phyloP scores from a whole-genome alignment of 53 echinoderm and acorn worm species.

The Actinopyga echinites region DNA sequence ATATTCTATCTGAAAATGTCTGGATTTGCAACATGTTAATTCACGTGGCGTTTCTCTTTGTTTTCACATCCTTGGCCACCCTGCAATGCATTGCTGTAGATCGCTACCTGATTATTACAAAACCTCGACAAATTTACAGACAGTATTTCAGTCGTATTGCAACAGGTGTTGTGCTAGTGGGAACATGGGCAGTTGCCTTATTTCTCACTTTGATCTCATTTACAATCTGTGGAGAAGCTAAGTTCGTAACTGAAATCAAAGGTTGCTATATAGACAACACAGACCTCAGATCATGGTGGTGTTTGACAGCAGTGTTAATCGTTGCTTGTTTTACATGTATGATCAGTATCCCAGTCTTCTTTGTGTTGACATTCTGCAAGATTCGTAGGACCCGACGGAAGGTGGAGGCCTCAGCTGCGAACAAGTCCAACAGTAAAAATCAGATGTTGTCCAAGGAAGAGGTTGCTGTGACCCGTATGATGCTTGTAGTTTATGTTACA shows the following conservation, averaged over 20 bases:
- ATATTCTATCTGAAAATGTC: not conserved
- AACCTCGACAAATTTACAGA: constrained; percentile 2
- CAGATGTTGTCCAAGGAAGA: not conserved
- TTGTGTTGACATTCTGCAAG: constrained; percentile 29
- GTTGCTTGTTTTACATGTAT: constrained; percentile 14
- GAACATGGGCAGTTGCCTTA: constrained; percentile 4
- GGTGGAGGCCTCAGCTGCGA: not conserved
- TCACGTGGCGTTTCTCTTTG: constrained; percentile 16
- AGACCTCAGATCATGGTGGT: constrained; percentile 23
- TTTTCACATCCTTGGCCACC: constrained; percentile 24
- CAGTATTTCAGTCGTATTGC: not conserved
- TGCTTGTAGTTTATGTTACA: constrained; percentile 22
- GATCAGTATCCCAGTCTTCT: constrained; percentile 11
- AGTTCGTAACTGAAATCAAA: not conserved
- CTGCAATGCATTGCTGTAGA: constrained; percentile 39
- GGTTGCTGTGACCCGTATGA: constrained; percentile 34
- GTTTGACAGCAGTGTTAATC: not conserved
- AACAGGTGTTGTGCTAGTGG: not conserved
- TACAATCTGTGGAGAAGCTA: not conserved
- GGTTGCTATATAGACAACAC: not conserved
- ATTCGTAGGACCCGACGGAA: not conserved
- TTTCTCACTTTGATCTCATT: not conserved
- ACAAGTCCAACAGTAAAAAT: not conserved
- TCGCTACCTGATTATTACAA: constrained; percentile 29
- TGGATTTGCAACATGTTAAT: not conserved